A percentile compares a stretch with the other conserved stretches of the same genome.
Conservation (phyloP, 2,113 vertebrate species). For the Corynorhinus townsendii region DNA sequence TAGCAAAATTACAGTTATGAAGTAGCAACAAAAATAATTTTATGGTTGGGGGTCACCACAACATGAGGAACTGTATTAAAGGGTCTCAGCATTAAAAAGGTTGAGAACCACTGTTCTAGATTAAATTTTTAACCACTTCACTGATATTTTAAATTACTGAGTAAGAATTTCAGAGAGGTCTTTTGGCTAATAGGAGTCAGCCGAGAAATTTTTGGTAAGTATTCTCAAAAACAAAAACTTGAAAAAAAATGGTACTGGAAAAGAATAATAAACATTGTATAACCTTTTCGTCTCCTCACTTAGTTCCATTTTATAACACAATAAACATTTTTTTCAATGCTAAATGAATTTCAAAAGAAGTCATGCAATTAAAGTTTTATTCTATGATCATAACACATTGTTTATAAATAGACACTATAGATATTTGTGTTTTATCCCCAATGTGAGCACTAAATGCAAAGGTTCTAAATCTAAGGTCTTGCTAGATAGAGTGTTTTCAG, state of each 20-base stretch:
- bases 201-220: constrained; percentile 87
- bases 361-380: constrained; percentile 67
- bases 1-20: too few relatives aligned
- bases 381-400: background rate
- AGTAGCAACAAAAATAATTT: too few relatives aligned
- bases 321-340: constrained; percentile 50
- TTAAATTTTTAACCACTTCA: constrained; percentile 64
- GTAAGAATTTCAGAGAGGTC: constrained; percentile 70
- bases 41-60: too few relatives aligned
- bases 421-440: background rate
- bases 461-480: background rate
- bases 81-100: too few relatives aligned
- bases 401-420: background rate
- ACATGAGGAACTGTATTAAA: too few relatives aligned
- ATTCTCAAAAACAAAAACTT: constrained; percentile 78
- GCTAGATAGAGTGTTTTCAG: background rate
- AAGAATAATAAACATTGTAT: constrained; percentile 82
- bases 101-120: background rate
- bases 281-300: constrained; percentile 76
- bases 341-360: constrained; percentile 68
- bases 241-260: constrained; percentile 80
- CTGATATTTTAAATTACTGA: constrained; percentile 62
- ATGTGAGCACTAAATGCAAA: background rate
- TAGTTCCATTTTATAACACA: constrained; percentile 52
- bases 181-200: constrained; percentile 79